Evolutionary conservation across 2,888 invertebrate genomes (phyloP), one percentile per base, ranked within the genome.

Genomic region (Kryphioiulus occultus): DNA sequence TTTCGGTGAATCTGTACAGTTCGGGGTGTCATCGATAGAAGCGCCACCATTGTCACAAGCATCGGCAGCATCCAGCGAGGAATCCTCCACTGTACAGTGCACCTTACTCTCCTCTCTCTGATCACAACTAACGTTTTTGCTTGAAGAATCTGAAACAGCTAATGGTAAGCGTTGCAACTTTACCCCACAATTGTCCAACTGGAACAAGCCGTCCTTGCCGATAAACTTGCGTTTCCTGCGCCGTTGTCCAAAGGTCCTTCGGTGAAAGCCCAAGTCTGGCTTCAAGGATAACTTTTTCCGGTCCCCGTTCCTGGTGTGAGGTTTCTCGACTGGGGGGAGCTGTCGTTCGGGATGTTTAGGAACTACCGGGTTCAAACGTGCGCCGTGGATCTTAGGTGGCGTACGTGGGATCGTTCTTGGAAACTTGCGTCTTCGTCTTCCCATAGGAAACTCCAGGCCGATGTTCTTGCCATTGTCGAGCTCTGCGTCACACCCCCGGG

Each of bases 341-440:
- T 7, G 68, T 26, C 15, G 26, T 68, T 26, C 26, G 9, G 26
- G 68, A 0, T 22, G 68, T 12, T 68, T 68, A 15, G 26, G 9
- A 12, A 10, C n/a, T 0, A 26, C 68, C 2, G 10, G 26, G 9
- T 68, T 26, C 26, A 15, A 1, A 15, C 26, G 68, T 26, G 10
- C 68, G 10, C 26, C 26, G 17, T 10, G 19, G n/a, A 42, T 1
- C 84, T 84, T 84, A 0, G 17, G 12, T 2, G 84, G 84, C 84
- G 35, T 84, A 3, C 39, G 22, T 10, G 1, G 42, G 84, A 4
- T 35, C 22, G 35, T 42, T 84, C 35, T 84, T 42, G 84, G 84
- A 84, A 84, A 84, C 22, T 42, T 84, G 15, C 84, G 84, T 22
- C 84, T 84, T 9, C 42, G 84, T 42, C 84, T 84, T 84, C 84